phyloP scores from a whole-genome alignment of 2,797 vertebrate genomes.

The Rhinichthys osculus region DNA sequence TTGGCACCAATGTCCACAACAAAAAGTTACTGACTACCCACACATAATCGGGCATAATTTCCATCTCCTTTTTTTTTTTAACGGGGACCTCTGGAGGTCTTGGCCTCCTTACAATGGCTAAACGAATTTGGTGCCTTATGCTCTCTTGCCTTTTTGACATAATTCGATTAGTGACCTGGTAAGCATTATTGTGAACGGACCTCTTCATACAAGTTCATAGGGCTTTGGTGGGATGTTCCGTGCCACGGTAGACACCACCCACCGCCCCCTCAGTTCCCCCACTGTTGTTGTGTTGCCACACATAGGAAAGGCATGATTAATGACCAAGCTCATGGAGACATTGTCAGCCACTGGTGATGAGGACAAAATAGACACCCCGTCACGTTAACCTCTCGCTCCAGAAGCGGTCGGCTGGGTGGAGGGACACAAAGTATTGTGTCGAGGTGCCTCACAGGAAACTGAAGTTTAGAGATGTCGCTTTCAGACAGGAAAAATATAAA shows the following conservation, averaged over 20 bases:
- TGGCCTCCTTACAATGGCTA: slow-evolving; percentile 74
- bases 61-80: slow-evolving; percentile 68
- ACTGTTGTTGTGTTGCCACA: slow-evolving; percentile 75
- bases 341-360: slow-evolving; percentile 75
- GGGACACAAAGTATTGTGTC: slow-evolving; percentile 49
- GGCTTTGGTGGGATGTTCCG: slow-evolving; percentile 68
- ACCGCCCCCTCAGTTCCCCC: slow-evolving; percentile 62
- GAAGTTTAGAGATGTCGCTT: slow-evolving; percentile 13
- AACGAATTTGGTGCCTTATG: slow-evolving; percentile 76
- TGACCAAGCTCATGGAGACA: slow-evolving; percentile 74
- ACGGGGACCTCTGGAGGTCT: slow-evolving; percentile 61
- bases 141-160: slow-evolving; percentile 74
- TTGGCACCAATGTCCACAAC: slow-evolving; percentile 69
- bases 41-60: slow-evolving; percentile 72
- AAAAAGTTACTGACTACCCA: slow-evolving; percentile 73
- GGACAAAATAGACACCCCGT: slow-evolving; percentile 76
- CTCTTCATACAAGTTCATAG: slow-evolving; percentile 75
- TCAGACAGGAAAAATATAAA: slow-evolving; percentile 57
- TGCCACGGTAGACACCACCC: slow-evolving; percentile 68
- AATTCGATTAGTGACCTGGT: slow-evolving; percentile 83
- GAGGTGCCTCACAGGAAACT: slow-evolving; percentile 59
- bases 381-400: slow-evolving; percentile 72
- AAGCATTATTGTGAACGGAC: slow-evolving; percentile 73
- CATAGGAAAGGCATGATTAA: slow-evolving; percentile 79
- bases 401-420: slow-evolving; percentile 65